These are phyloP conservation scores for Phenganax stokvisi DNA, from an alignment of 92 coral and sea anemone species.

Conservation along the genomic window DNA sequence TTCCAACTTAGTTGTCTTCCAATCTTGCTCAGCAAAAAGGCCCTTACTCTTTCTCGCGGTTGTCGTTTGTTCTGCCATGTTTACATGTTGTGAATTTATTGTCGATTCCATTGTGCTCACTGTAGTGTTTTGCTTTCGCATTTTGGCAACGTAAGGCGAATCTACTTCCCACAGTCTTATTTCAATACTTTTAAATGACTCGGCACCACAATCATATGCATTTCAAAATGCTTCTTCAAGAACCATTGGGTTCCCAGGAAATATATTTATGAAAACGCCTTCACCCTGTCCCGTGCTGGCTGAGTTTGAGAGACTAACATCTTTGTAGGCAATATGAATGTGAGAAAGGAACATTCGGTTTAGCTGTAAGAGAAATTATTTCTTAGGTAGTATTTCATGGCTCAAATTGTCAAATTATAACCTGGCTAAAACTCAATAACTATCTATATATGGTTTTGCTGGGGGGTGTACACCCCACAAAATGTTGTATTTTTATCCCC, in stretches of 20 bases:
- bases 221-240: constrained; percentile 15
- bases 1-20: constrained; percentile 4
- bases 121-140: not conserved
- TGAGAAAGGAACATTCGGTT: not conserved
- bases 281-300: not conserved
- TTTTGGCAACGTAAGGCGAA: constrained; percentile 6
- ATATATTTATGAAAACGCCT: constrained; percentile 6
- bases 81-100: not conserved
- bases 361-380: too few relatives aligned
- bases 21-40: not conserved
- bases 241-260: constrained; percentile 12
- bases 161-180: not conserved
- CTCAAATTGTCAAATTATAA: too few relatives aligned
- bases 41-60: not conserved
- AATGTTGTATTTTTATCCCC: too few relatives aligned
- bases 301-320: not conserved
- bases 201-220: constrained; percentile 17
- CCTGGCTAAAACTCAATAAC: too few relatives aligned
- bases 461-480: too few relatives aligned
- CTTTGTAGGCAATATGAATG: constrained; percentile 8
- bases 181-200: constrained; percentile 19
- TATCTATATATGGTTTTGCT: too few relatives aligned
- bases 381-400: too few relatives aligned
- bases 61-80: not conserved
- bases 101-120: not conserved